These are phyloP conservation scores for Lucifuga dentata DNA, from an alignment of 2,113 vertebrate species.

Conservation along the genomic window DNA sequence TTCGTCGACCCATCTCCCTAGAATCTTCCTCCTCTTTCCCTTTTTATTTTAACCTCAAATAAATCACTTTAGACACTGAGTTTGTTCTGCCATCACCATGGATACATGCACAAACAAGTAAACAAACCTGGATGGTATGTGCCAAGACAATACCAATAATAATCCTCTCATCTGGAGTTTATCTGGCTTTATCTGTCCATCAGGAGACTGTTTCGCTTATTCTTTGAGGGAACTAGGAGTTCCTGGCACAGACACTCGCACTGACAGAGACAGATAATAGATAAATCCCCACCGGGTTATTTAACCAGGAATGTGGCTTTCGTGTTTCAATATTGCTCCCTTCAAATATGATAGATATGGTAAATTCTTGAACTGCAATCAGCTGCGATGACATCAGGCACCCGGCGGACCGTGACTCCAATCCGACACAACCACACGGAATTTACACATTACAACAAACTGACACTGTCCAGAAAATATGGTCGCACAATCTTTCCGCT, in stretches of 20 bases:
- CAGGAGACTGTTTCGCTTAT: slow-evolving; percentile 44
- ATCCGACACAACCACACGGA: slow-evolving; percentile 7
- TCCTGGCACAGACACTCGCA: slow-evolving; percentile 39
- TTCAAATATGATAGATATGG: slow-evolving; percentile 47
- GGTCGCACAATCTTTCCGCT: neutral
- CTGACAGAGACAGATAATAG: slow-evolving; percentile 51
- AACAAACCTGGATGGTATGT: slow-evolving; percentile 71
- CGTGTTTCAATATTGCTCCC: slow-evolving; percentile 33
- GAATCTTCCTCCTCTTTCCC: slow-evolving; percentile 13
- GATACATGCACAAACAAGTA: slow-evolving; percentile 54
- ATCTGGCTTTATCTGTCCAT: slow-evolving; percentile 73
- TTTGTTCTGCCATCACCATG: slow-evolving; percentile 22
- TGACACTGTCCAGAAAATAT: neutral
- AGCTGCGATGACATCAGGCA: slow-evolving; percentile 45
- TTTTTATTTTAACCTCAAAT: slow-evolving; percentile 41
- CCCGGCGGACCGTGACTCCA: slow-evolving; percentile 23
- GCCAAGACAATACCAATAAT: slow-evolving; percentile 68
- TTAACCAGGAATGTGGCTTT: slow-evolving; percentile 14
- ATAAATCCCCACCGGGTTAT: slow-evolving; percentile 47
- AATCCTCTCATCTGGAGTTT: slow-evolving; percentile 72
- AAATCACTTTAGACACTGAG: slow-evolving; percentile 32
- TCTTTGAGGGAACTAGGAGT: slow-evolving; percentile 40
- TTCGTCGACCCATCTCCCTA: neutral
- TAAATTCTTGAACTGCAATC: slow-evolving; percentile 37
- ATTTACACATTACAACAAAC: neutral